phyloP scores from a whole-genome alignment of 2,888 invertebrate species.

The Microplitis manilae region DNA sequence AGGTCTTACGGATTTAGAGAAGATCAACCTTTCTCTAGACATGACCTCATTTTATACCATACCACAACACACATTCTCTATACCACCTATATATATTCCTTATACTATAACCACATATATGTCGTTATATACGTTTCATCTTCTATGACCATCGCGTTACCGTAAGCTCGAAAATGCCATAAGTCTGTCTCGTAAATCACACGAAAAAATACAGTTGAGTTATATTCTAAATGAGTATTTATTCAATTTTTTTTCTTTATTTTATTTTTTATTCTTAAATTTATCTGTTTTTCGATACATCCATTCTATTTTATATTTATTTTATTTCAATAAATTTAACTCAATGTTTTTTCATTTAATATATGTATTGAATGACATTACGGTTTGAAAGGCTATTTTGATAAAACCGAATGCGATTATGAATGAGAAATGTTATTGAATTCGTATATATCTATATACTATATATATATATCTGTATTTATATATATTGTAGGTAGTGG shows the following conservation, averaged over 20 bases:
- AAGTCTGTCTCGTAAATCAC: constrained; percentile 24
- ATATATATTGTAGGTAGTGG: no score
- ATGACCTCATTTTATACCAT: constrained; percentile 29
- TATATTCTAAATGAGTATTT: not conserved
- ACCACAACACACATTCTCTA: not conserved
- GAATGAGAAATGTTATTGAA: no score
- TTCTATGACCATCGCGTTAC: not conserved
- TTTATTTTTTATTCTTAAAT: not conserved
- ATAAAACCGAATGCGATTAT: no score
- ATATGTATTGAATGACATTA: no score
- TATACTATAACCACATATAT: not conserved
- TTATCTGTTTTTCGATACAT: not conserved
- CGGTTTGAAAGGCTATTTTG: no score
- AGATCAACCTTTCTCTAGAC: constrained; percentile 31
- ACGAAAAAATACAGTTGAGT: not conserved
- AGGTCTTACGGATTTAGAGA: constrained; percentile 31
- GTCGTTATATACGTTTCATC: constrained; percentile 12
- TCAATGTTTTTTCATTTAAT: no score
- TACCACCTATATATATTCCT: not conserved
- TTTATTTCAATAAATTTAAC: no score
- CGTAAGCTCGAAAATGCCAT: constrained; percentile 29
- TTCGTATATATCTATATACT: no score
- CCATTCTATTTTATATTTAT: no score
- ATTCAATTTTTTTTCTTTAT: not conserved
- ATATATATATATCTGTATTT: no score